A percentile compares a stretch with the other conserved stretches of the same genome.
Evolutionary conservation across 2,888 invertebrate genomes (phyloP).

Genomic region (Mimachlamys varia): DNA sequence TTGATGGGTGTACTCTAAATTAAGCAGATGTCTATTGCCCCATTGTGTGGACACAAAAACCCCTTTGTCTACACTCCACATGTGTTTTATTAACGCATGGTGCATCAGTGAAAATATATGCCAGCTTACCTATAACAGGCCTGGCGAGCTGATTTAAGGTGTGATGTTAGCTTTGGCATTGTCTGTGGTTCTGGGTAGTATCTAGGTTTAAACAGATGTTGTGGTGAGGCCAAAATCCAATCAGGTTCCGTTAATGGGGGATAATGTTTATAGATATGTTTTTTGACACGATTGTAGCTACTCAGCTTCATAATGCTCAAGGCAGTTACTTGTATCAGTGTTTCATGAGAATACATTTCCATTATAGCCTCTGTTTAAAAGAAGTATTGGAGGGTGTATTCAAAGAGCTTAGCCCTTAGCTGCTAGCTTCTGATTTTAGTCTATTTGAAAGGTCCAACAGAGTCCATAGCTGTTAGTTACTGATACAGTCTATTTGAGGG

Average conservation of each 20-base stretch:
- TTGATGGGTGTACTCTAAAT: too few relatives aligned
- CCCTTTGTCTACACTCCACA: background rate
- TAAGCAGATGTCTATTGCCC: too few relatives aligned
- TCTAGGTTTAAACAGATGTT: background rate
- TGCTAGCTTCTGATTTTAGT: too few relatives aligned
- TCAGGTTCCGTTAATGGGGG: background rate
- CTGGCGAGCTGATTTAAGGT: background rate
- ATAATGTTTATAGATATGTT: background rate
- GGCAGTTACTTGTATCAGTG: background rate
- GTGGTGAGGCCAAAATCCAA: background rate
- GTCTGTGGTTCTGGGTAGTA: background rate
- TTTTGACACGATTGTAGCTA: background rate
- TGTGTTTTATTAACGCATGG: background rate
- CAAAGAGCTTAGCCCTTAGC: too few relatives aligned
- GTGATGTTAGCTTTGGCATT: background rate
- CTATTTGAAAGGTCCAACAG: too few relatives aligned
- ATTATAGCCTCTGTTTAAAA: too few relatives aligned
- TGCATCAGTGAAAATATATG: background rate
- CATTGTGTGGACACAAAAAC: too few relatives aligned
- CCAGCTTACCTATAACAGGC: background rate
- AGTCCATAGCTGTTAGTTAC: too few relatives aligned
- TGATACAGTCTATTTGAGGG: too few relatives aligned
- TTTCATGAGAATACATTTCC: background rate
- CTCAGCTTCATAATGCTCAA: background rate
- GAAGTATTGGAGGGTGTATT: too few relatives aligned